phyloP scores from a whole-genome alignment of 2,888 invertebrate genomes.

The Apodemia duryi region DNA sequence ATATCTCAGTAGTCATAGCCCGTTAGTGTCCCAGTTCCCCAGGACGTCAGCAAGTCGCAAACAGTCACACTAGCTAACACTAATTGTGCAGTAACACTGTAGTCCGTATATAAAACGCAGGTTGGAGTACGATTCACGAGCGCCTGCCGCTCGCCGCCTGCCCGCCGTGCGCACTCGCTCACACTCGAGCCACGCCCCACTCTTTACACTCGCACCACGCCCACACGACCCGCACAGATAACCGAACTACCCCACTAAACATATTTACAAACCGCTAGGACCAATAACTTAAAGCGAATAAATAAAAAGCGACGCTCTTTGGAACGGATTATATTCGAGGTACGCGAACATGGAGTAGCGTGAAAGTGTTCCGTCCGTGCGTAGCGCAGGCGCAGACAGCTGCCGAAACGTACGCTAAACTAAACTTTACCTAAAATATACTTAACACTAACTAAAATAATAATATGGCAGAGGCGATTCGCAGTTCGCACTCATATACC shows the following conservation, averaged over 20 bases:
- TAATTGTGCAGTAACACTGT: constrained; percentile 56
- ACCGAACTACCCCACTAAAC: constrained; percentile 36
- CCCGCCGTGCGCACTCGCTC: constrained; percentile 34
- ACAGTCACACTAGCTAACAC: constrained; percentile 45
- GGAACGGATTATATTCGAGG: constrained; percentile 66
- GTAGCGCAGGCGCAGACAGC: constrained; percentile 21
- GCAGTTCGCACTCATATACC: constrained; percentile 31
- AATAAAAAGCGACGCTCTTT: constrained; percentile 64
- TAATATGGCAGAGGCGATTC: constrained; percentile 40
- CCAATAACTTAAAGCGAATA: constrained; percentile 65
- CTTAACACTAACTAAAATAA: constrained; percentile 39
- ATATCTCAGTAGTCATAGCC: constrained; percentile 53
- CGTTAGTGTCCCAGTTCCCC: constrained; percentile 33
- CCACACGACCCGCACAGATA: constrained; percentile 33
- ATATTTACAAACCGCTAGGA: constrained; percentile 45
- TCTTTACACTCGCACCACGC: constrained; percentile 24
- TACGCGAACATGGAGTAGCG: constrained; percentile 33
- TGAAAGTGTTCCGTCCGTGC: constrained; percentile 23
- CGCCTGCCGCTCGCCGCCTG: constrained; percentile 29
- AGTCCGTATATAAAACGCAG: constrained; percentile 46
- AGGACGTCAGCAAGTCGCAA: constrained; percentile 28
- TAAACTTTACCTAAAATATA: constrained; percentile 34
- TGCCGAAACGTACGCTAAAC: constrained; percentile 25
- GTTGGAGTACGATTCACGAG: constrained; percentile 36
- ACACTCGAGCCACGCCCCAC: constrained; percentile 35